Evolutionary conservation across 2,888 invertebrate genomes (phyloP).

Genomic region (Mythimna albipuncta): DNA sequence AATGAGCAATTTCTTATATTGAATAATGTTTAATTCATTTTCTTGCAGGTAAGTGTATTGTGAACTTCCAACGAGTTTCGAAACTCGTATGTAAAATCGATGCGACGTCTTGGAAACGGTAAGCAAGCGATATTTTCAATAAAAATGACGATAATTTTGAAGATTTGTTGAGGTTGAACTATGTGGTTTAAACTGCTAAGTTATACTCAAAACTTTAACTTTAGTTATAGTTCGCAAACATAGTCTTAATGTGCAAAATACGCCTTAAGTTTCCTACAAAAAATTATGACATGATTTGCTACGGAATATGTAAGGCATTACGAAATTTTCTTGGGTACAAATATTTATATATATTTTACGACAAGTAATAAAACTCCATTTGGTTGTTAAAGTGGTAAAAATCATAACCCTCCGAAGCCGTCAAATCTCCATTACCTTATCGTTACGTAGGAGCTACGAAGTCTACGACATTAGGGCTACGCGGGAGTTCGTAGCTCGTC

Average conservation of each 20-base stretch:
- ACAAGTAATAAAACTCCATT: slow-evolving; percentile 5
- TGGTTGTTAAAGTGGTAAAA: neutral
- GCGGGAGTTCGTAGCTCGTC: slow-evolving; percentile 26
- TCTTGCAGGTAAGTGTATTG: slow-evolving; percentile 64
- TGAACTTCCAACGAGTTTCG: slow-evolving; percentile 30
- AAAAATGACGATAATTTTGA: slow-evolving; percentile 15
- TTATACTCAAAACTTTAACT: slow-evolving; percentile 5
- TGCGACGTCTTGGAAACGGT: slow-evolving; percentile 49
- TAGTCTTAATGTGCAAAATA: slow-evolving; percentile 11
- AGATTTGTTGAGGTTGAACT: slow-evolving; percentile 19
- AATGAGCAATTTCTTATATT: slow-evolving; percentile 16
- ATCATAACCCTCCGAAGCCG: neutral
- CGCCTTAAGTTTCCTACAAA: slow-evolving; percentile 14
- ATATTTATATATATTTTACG: slow-evolving; percentile 4
- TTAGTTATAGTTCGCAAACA: slow-evolving; percentile 21
- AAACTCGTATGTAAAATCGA: slow-evolving; percentile 42
- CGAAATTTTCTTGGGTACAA: slow-evolving; percentile 6
- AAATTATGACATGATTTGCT: slow-evolving; percentile 5
- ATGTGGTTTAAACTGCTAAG: slow-evolving; percentile 1
- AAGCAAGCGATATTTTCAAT: slow-evolving; percentile 50
- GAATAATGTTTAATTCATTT: slow-evolving; percentile 43
- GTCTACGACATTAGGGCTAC: slow-evolving; percentile 24
- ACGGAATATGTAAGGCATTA: slow-evolving; percentile 13
- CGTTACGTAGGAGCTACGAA: slow-evolving; percentile 23
- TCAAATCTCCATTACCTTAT: neutral